Conservation (phyloP, 1,140 invertebrate species). For the Parapsyche elsis region DNA sequence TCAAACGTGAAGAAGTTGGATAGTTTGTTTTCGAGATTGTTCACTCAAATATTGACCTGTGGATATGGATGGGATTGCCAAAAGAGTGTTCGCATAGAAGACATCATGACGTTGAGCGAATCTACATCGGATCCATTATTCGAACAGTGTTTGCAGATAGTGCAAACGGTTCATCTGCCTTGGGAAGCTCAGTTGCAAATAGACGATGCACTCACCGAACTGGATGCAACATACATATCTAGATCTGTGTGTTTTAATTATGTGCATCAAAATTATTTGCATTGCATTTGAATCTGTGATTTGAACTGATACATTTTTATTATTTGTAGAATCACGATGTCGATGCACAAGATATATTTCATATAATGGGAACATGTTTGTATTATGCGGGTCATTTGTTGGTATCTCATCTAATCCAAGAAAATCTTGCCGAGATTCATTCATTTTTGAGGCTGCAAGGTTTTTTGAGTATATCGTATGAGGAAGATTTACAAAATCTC, state of each 20-base stretch:
- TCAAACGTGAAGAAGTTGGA: constrained; percentile 65
- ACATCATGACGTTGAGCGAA: constrained; percentile 59
- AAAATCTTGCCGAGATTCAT: constrained; percentile 77
- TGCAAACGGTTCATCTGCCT: constrained; percentile 74
- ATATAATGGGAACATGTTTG: constrained; percentile 75
- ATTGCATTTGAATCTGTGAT: constrained; percentile 12
- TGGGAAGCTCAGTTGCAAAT: constrained; percentile 80
- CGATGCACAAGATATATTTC: constrained; percentile 39
- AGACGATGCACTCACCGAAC: constrained; percentile 81
- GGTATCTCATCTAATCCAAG: constrained; percentile 76
- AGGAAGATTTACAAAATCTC: constrained; percentile 75
- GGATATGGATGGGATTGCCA: constrained; percentile 54
- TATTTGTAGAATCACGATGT: constrained; percentile 29
- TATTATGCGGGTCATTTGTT: constrained; percentile 79
- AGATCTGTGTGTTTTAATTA: constrained; percentile 2
- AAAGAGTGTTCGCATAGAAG: constrained; percentile 47
- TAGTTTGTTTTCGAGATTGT: constrained; percentile 69
- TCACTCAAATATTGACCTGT: constrained; percentile 63
- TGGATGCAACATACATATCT: constrained; percentile 73
- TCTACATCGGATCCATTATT: constrained; percentile 43
- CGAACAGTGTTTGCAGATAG: constrained; percentile 61
- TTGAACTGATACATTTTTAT: no score
- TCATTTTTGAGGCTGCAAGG: constrained; percentile 76
- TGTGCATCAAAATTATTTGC: background rate
- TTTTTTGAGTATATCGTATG: constrained; percentile 72